Evolutionary conservation across 2,797 vertebrate genomes (phyloP).

Genomic region (Paedocypris micromegethes): DNA sequence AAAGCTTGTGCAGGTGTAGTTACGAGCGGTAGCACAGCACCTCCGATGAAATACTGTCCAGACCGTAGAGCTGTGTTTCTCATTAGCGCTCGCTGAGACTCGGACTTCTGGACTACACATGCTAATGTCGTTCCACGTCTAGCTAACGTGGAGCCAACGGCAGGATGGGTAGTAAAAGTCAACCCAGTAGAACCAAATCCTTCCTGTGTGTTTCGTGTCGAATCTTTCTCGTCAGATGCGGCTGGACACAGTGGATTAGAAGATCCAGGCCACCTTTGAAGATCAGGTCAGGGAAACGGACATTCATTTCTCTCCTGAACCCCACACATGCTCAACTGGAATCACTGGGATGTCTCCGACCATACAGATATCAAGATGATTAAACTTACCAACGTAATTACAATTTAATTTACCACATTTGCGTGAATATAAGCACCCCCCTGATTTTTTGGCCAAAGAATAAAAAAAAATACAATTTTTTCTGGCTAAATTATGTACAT

Average conservation of each 20-base stretch:
- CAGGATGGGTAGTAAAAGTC: conserved; percentile 45
- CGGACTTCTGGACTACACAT: conserved; percentile 35
- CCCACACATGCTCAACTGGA: conserved; percentile 9
- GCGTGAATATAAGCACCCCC: too few species aligned
- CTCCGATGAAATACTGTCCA: conserved; percentile 30
- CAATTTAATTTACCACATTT: too few species aligned
- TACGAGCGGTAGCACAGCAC: conserved; percentile 13
- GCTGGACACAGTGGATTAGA: conserved; percentile 12
- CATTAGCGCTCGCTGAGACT: conserved; percentile 27
- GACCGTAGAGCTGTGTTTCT: conserved; percentile 36
- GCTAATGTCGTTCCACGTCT: conserved; percentile 28
- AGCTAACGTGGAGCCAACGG: conserved; percentile 31
- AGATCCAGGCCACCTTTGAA: conserved; percentile 26
- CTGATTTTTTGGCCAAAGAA: too few species aligned
- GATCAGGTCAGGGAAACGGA: conserved; percentile 24
- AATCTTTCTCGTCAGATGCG: conserved; percentile 27
- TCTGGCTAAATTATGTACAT: too few species aligned
- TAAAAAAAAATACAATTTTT: too few species aligned
- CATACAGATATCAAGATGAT: too few species aligned
- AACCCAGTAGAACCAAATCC: conserved; percentile 38
- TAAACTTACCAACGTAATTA: too few species aligned
- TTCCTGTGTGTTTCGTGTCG: conserved; percentile 43
- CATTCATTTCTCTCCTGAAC: conserved; percentile 6
- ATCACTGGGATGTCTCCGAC: background rate
- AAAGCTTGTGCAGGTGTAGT: conserved; percentile 16